Evolutionary conservation across 2,113 vertebrate species (phyloP), one percentile per base, ranked within the genome.

Genomic region (Scartelaos histophorus): DNA sequence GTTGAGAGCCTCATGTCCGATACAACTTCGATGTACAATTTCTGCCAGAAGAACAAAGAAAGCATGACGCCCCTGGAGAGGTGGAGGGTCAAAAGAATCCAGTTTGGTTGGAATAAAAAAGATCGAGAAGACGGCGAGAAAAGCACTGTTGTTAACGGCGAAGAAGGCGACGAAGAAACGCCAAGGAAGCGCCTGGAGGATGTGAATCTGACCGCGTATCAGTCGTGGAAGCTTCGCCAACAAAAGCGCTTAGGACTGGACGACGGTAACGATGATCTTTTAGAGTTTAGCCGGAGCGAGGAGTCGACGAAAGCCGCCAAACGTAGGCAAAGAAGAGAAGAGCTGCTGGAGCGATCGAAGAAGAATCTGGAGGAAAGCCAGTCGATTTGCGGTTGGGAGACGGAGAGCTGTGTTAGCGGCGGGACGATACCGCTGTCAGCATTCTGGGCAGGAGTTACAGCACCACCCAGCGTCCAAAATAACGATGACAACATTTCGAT

Each of bases 61-160:
- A 96, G 94, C 25, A 87, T 99, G 87, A 95, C 95, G 0, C 92
- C 97, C 24, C 77, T 99, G 74, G 96, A 99, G 79, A 93, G 98
- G 29, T 99, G 98, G 98, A 95, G 94, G 54, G 29, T 99, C 71
- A 99, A 99, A 81, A 94, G 97, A 73, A 95, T 99, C 85, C 96
- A 99, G 61, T 99, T 97, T 64, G 97, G 97, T 3, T 99, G 96
- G 93, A 97, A 98, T 86, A 98, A 95, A 84, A 97, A 95, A 75
- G 88, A 91, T 0, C 69, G 81, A 0, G 88, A 88, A 11, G 87
- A 92, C 0, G 90, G 85, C 19, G 89, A 88, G 43, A 89, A 83
- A 38, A 87, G 90, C 35, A 87, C 78, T 0, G 12, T 76, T 0
- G 79, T 46, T 9, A 85, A 94, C 7, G 79, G 85, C 0, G 95